These are phyloP conservation scores for Thamnophis sirtalis DNA, from an alignment of 2,113 vertebrate species.

Conservation along the genomic window DNA sequence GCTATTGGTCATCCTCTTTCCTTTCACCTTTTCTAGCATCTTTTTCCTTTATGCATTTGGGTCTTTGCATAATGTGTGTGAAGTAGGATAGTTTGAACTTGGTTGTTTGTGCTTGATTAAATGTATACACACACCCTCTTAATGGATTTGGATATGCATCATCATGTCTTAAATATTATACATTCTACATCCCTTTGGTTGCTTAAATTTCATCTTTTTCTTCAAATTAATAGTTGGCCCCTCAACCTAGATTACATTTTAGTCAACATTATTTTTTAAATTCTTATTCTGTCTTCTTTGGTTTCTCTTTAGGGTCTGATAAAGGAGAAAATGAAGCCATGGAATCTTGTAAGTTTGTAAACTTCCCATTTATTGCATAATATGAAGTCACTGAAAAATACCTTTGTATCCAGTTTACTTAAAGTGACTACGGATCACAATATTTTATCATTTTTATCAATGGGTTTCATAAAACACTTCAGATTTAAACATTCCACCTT, in stretches of 20 bases:
- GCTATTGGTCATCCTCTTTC: not conserved
- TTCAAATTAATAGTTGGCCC: not conserved
- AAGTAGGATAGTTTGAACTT: not conserved
- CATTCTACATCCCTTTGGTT: not conserved
- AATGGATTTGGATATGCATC: not conserved
- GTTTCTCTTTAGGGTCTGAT: slow-evolving; percentile 81
- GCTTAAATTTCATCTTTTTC: not conserved
- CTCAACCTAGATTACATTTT: not conserved
- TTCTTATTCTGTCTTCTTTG: slow-evolving; percentile 10
- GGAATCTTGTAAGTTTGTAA: slow-evolving; percentile 86
- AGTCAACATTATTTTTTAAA: not conserved
- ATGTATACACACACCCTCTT: not conserved
- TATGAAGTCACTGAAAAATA: not conserved
- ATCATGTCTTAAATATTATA: not conserved
- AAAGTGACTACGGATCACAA: not conserved
- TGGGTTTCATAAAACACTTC: not conserved
- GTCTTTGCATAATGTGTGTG: not conserved
- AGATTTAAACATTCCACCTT: not conserved
- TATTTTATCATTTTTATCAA: not conserved
- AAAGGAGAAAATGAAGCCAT: slow-evolving; percentile 91
- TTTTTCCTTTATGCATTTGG: not conserved
- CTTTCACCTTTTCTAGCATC: not conserved
- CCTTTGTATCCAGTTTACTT: not conserved
- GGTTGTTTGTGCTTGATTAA: not conserved
- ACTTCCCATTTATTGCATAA: not conserved